Evolutionary conservation across 1,140 invertebrate genomes (phyloP).

Genomic region (Platyscapa corneri): DNA sequence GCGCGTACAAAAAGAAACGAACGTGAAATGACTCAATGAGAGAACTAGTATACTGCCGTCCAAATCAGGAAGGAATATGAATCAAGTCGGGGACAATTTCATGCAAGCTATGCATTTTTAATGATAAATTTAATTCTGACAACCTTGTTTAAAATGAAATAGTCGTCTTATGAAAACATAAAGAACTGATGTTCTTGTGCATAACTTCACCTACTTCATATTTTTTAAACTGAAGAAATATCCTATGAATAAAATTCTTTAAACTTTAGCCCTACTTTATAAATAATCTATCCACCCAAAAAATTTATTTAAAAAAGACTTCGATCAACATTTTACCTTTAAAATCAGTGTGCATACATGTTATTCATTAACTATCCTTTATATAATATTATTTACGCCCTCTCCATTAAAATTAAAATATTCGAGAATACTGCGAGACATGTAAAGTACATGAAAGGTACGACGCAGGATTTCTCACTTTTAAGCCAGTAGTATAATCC

Average conservation of each 20-base stretch:
- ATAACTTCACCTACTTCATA: background rate
- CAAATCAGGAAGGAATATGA: background rate
- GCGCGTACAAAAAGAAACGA: background rate
- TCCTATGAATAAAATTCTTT: no score
- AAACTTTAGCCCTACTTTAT: no score
- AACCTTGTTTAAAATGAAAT: background rate
- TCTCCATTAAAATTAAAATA: background rate
- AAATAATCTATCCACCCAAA: no score
- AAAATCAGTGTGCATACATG: background rate
- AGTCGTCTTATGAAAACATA: background rate
- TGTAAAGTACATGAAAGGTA: background rate
- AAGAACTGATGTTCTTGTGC: background rate
- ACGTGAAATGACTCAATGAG: background rate
- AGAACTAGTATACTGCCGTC: background rate
- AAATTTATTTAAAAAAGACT: no score
- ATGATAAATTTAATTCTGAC: background rate
- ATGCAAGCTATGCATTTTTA: background rate
- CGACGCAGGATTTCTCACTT: background rate
- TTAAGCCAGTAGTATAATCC: background rate
- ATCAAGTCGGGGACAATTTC: background rate
- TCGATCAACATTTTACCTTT: no score
- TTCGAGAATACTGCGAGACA: background rate
- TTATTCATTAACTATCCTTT: background rate
- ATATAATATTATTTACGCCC: background rate
- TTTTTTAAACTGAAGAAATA: background rate